Base-by-base conservation (phyloP, 2,113 vertebrate genomes). In the Ceuthmochares aereus region DNA sequence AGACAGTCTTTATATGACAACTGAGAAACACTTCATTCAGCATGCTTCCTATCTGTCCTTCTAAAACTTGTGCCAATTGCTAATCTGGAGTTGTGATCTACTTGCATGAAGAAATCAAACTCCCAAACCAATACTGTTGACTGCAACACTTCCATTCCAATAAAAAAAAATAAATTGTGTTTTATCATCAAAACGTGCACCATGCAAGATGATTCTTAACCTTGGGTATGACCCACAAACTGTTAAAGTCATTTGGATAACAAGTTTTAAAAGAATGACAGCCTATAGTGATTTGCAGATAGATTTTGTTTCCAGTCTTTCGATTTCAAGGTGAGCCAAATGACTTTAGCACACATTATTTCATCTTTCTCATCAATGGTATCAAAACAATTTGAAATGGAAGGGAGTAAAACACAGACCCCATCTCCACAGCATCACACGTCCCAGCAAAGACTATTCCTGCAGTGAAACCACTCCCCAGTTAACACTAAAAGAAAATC, bases 231-330 rank as follows among this genome's bases (percentile, higher is more conserved):
- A 97, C 94, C 95, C 91, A 87, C 85, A 95, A 97, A 97, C 97
- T 97, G 97, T 89, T 97, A 97, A 97, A 98, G 96, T 92, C 96
- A 93, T 98, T 95, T 94, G 95, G 95, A 60, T 85, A 96, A 97
- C 93, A 94, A 84, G 86, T 93, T 97, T 97, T 87, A 86, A 85
- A 94, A 94, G 95, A 96, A 62, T 60, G 97, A 93, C 96, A 97
- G 96, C 75, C 87, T 62, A 75, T 62, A 75, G 70, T 97, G 97
- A 97, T 98, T 98, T 97, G 96, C 93, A 93, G 94, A 77, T 84
- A 93, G 94, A 72, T 91, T 96, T 94, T 93, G 92, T 97, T 95
- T 96, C 97, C 95, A 79, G 54, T 5, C 22, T 86, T 96, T 95
- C 94, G 92, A 97, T 95, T 97, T 97, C 90, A 63, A 77, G 76